phyloP scores from a whole-genome alignment of 2,888 invertebrate species.

The Kuschelorhynchus macadamiae region DNA sequence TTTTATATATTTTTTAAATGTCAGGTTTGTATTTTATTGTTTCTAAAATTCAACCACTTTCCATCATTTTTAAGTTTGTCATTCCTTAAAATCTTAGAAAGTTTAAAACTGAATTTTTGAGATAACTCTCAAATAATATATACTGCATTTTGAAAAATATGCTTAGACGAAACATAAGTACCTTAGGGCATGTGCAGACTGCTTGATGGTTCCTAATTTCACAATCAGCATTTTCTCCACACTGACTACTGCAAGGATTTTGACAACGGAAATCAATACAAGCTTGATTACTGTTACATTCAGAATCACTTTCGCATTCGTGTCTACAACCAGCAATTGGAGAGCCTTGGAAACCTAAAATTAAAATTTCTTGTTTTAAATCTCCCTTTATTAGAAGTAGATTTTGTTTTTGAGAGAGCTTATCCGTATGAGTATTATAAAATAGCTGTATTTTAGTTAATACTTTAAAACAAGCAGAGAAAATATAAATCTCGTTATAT shows the following conservation, averaged over 20 bases:
- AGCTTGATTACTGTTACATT: constrained; percentile 79
- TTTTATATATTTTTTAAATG: neutral
- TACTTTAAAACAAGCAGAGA: too few species aligned
- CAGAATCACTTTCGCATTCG: constrained; percentile 84
- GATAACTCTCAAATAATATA: too few species aligned
- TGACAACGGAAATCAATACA: constrained; percentile 84
- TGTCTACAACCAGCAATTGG: constrained; percentile 85
- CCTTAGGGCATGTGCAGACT: constrained; percentile 84
- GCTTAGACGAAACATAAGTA: too few species aligned
- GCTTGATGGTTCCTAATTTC: constrained; percentile 81
- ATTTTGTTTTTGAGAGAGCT: too few species aligned
- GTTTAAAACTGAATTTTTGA: too few species aligned
- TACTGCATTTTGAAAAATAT: too few species aligned
- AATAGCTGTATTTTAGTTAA: too few species aligned
- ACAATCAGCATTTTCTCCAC: constrained; percentile 85
- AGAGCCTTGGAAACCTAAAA: constrained; percentile 77
- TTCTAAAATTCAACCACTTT: too few species aligned
- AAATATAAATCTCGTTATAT: too few species aligned
- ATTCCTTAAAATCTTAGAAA: constrained; percentile 10
- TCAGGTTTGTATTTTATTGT: neutral
- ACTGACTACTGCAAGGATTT: constrained; percentile 79
- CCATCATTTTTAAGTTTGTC: neutral
- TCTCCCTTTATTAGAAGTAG: too few species aligned
- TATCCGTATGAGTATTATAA: too few species aligned
- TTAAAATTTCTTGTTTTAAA: too few species aligned